phyloP scores from a whole-genome alignment of 2,888 invertebrate species.

The Cosmia pyralina region DNA sequence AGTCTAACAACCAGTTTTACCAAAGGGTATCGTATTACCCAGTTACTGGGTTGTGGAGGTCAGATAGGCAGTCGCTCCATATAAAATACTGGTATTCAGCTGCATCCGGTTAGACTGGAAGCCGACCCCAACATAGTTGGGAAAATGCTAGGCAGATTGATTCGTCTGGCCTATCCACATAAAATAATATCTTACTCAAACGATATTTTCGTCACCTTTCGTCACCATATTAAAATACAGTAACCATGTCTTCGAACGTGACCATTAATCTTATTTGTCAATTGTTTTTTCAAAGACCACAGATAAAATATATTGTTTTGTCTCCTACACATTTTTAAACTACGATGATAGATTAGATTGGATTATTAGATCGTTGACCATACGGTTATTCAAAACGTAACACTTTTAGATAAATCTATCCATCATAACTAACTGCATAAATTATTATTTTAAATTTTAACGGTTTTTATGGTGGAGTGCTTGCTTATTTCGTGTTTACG shows the following conservation, averaged over 20 bases:
- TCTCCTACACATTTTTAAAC: conserved; percentile 44
- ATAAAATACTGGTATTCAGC: too few relatives aligned
- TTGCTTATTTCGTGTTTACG: background rate
- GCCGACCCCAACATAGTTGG: too few relatives aligned
- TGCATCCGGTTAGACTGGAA: too few relatives aligned
- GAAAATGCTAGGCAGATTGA: too few relatives aligned
- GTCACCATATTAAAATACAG: conserved; percentile 19
- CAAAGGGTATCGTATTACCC: too few relatives aligned
- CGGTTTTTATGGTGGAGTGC: background rate
- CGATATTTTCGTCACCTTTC: background rate
- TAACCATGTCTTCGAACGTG: conserved; percentile 21
- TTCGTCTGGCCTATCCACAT: too few relatives aligned
- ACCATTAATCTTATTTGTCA: conserved; percentile 51
- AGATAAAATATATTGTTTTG: conserved; percentile 50
- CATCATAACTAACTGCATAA: conserved; percentile 53
- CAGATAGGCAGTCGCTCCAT: too few relatives aligned
- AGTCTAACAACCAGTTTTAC: too few relatives aligned
- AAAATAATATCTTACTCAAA: background rate
- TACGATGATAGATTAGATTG: conserved; percentile 59
- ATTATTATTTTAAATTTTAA: conserved; percentile 20
- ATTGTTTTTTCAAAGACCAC: conserved; percentile 40
- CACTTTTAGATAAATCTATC: conserved; percentile 39
- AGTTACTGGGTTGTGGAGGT: too few relatives aligned
- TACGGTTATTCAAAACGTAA: conserved; percentile 41
- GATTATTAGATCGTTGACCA: conserved; percentile 40